Conservation (phyloP, 35 echinoderm and acorn worm species). For the Nesometra sesokonis region DNA sequence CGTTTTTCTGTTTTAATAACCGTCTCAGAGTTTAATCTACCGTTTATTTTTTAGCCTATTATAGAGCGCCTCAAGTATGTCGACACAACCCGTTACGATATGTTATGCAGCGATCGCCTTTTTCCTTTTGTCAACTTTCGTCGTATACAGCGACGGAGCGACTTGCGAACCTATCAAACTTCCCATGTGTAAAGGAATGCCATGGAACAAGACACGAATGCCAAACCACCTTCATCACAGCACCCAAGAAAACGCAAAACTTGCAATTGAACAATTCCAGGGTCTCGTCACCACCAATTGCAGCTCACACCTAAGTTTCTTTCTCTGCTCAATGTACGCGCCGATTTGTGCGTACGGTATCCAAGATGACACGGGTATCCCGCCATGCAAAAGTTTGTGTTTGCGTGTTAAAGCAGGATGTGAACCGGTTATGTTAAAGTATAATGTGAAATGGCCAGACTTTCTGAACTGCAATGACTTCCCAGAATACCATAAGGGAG, state of each 20-base stretch:
- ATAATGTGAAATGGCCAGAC: slow-evolving; percentile 70
- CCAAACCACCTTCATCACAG: slow-evolving; percentile 90
- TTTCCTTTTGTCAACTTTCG: background rate
- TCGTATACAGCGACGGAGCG: background rate
- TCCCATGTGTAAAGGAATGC: slow-evolving; percentile 61
- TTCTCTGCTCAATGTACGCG: slow-evolving; percentile 91
- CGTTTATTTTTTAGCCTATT: too few relatives aligned
- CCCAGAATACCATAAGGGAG: slow-evolving; percentile 78
- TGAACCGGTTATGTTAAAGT: slow-evolving; percentile 71
- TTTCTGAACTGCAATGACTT: slow-evolving; percentile 65
- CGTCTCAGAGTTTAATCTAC: too few relatives aligned
- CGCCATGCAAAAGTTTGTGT: slow-evolving; percentile 86
- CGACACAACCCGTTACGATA: background rate
- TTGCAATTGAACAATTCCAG: slow-evolving; percentile 89
- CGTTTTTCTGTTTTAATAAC: too few relatives aligned
- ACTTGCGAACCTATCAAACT: slow-evolving; percentile 64
- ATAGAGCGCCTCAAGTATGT: too few relatives aligned
- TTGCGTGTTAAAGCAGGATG: slow-evolving; percentile 47
- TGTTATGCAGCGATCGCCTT: background rate
- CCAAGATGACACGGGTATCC: slow-evolving; percentile 58
- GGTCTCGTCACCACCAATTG: slow-evolving; percentile 75
- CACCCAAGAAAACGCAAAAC: slow-evolving; percentile 84
- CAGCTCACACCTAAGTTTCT: slow-evolving; percentile 63
- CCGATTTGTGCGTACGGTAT: slow-evolving; percentile 79
- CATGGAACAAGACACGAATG: slow-evolving; percentile 92